Base-by-base conservation (phyloP, 2,113 vertebrate species). In the Tachycineta bicolor region DNA sequence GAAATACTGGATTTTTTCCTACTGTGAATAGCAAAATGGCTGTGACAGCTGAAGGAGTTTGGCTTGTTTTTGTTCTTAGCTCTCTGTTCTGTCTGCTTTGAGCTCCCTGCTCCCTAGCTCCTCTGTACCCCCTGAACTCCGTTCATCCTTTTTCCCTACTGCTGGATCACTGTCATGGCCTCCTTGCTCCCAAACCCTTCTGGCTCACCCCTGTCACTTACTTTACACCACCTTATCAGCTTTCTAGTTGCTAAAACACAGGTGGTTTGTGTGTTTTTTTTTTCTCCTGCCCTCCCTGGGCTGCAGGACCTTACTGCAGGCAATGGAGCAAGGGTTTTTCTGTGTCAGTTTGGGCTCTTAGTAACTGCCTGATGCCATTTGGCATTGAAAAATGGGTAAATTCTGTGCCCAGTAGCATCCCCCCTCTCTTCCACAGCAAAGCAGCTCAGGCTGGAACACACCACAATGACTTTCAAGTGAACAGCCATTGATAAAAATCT, bases 91-190 rank as follows among this genome's bases (percentile, higher is more conserved):
- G 31, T 21, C 4, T 76, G 58, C 53, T 59, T 25, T 63, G 49
- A 79, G 12, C 10, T 60, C 28, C 11, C 18, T 55, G 56, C 11
- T 87, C 13, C 43, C 17, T 22, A 73, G 12, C 14, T 59, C 22
- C 8, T 80, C 26, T 71, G 22, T 5, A 28, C 4, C 2, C 3
- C 3, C 12, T 50, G 29, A 80, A 43, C 28, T 59, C 10, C 5
- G 2, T 21, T 44, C 23, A 33, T 56, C 11, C 24, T 25, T 55
- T 86, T 37, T 60, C 14, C 39, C 14, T 82, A 3, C 24, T 68
- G 2, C 16, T 0, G 0, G 12, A 31, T 82, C n/a, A 14, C 11
- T 7, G 1, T 20, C 5, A 5, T 39, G 65, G 14, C 37, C 14
- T 67, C 86, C 50, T 65, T 22, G 4, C 22, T 92, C 56, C 24